Conservation (phyloP, 2,113 vertebrate genomes). For the Rhipidura dahli region DNA sequence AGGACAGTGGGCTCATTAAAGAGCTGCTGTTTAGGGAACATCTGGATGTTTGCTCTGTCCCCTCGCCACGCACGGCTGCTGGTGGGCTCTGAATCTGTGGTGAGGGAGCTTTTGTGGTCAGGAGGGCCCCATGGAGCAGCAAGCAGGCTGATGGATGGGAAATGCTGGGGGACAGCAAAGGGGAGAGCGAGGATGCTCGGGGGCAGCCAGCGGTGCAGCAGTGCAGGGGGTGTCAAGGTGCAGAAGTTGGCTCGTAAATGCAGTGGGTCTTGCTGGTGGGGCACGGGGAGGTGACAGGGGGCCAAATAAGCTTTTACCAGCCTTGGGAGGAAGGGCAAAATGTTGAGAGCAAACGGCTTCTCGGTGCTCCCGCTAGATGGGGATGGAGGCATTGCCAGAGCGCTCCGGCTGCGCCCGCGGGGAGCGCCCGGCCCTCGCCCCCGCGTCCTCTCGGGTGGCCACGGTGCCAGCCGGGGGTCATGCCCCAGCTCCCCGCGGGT, state of each 20-base stretch:
- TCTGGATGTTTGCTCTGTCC: neutral
- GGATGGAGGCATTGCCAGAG: neutral
- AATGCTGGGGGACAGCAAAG: neutral
- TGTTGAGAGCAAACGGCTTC: neutral
- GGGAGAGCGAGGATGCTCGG: neutral
- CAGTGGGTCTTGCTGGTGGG: neutral
- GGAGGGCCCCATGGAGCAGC: neutral
- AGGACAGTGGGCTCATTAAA: neutral
- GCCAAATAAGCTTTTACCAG: neutral
- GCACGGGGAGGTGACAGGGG: neutral
- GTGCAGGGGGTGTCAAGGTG: rapidly evolving
- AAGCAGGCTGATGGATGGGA: neutral
- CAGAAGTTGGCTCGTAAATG: rapidly evolving
- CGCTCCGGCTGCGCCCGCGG: rapidly evolving
- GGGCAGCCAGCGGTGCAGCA: neutral
- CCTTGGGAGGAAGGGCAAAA: neutral
- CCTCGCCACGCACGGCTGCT: neutral
- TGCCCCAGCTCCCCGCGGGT: rapidly evolving
- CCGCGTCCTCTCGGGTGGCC: rapidly evolving
- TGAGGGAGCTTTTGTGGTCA: neutral
- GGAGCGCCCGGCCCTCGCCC: neutral
- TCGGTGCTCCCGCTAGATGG: constrained; percentile 23
- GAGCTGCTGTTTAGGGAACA: neutral
- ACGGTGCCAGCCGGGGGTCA: neutral
- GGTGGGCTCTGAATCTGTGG: neutral